Conservation (phyloP, 2,113 vertebrate genomes). For the Jacana jacana region DNA sequence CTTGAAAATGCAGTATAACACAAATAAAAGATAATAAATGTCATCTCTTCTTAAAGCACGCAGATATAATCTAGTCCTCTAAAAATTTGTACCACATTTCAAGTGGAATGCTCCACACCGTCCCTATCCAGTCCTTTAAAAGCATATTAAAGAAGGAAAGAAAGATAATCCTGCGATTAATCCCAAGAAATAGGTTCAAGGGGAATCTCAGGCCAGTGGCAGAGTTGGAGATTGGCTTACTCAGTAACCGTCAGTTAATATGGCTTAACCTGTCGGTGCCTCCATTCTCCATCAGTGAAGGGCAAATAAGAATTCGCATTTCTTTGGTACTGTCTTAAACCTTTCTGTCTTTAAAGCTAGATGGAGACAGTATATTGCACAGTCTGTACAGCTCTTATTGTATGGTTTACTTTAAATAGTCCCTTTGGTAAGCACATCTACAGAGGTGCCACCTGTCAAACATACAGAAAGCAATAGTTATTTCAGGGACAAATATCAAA, state of each 20-base stretch:
- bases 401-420: not conserved
- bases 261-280: not conserved
- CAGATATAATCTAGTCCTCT: not conserved
- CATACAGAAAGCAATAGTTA: not conserved
- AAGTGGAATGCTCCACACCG: not conserved
- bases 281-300: not conserved
- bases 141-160: not conserved
- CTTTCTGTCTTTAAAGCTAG: not conserved
- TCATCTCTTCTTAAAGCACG: not conserved
- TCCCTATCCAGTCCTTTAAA: not conserved
- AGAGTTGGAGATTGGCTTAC: not conserved
- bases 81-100: not conserved
- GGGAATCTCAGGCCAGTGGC: not conserved
- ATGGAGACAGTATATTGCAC: not conserved
- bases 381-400: not conserved
- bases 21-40: not conserved
- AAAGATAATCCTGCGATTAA: slow-evolving; percentile 13
- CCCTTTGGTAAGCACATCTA: not conserved
- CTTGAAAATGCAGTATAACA: not conserved
- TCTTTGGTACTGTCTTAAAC: not conserved
- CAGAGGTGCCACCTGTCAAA: not conserved
- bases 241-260: not conserved
- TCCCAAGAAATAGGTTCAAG: not conserved
- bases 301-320: not conserved
- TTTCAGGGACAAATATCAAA: not conserved